These are phyloP conservation scores for Gavia stellata DNA, from an alignment of 2,113 vertebrate genomes.

Conservation along the genomic window DNA sequence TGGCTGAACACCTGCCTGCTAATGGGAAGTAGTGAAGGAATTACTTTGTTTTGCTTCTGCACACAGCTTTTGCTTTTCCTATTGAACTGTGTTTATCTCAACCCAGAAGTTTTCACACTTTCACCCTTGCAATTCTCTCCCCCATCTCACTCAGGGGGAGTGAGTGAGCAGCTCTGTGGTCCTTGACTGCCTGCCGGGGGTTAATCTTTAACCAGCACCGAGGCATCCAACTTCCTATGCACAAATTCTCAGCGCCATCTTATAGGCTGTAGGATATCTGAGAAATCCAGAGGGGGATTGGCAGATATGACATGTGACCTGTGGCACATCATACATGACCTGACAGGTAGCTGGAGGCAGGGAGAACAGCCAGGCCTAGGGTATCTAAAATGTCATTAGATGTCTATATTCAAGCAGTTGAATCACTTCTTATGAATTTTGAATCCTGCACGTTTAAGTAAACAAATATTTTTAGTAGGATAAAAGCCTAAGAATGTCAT, in stretches of 20 bases:
- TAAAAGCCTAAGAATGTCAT: neutral
- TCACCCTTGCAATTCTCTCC: neutral
- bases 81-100: neutral
- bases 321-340: neutral
- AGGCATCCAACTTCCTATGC: neutral
- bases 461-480: neutral
- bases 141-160: rapidly evolving
- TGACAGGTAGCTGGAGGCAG: neutral
- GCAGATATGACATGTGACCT: neutral
- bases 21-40: rapidly evolving
- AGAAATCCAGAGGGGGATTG: neutral
- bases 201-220: neutral
- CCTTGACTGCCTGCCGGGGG: neutral
- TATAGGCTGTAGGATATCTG: neutral
- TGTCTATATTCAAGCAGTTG: neutral
- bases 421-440: neutral
- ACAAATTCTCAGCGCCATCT: neutral
- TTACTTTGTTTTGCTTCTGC: neutral
- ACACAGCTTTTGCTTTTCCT: neutral
- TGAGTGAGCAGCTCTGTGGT: neutral
- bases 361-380: neutral
- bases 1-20: neutral
- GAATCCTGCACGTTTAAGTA: neutral
- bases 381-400: neutral
- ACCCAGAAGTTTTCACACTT: neutral